A percentile compares a stretch with the other conserved stretches of the same genome.
phyloP scores from a whole-genome alignment of 1,140 invertebrate species.

The Drosophila kurseongensis region DNA sequence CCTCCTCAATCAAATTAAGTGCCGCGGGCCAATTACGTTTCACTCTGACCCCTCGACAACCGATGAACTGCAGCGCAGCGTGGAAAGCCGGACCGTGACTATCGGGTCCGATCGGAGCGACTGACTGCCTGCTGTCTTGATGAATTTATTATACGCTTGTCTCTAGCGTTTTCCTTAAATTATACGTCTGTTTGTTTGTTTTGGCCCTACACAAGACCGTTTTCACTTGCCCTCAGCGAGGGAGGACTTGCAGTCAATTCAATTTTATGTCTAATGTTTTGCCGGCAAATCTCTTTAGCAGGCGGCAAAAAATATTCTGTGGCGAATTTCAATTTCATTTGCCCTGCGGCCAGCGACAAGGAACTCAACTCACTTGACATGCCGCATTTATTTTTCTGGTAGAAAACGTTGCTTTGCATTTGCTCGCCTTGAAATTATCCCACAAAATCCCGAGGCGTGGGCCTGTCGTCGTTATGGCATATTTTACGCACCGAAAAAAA shows the following conservation, averaged over 20 bases:
- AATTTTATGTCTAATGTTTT: conserved; percentile 70
- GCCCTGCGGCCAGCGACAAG: conserved; percentile 20
- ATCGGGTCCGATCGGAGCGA: conserved; percentile 37
- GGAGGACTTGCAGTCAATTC: conserved; percentile 50
- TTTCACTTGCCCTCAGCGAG: conserved; percentile 25
- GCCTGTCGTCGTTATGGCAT: conserved; percentile 23
- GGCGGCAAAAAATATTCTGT: conserved; percentile 14
- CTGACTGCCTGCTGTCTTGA: conserved; percentile 49
- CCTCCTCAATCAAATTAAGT: conserved; percentile 73
- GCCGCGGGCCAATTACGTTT: conserved; percentile 77
- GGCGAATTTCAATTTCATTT: conserved; percentile 67
- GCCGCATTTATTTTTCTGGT: conserved; percentile 33
- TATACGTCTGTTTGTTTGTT: conserved; percentile 66
- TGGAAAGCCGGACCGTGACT: conserved; percentile 74
- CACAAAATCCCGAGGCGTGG: conserved; percentile 9
- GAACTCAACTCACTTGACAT: conserved; percentile 37
- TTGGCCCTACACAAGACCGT: conserved; percentile 34
- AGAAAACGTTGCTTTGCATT: conserved; percentile 32
- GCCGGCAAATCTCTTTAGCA: conserved; percentile 24
- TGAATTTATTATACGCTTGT: conserved; percentile 73
- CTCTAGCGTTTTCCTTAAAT: conserved; percentile 45
- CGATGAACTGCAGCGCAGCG: conserved; percentile 61
- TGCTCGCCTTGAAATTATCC: conserved; percentile 41
- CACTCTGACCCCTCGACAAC: conserved; percentile 68
- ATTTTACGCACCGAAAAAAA: conserved; percentile 18